phyloP scores from a whole-genome alignment of 92 coral and sea anemone species.

The Virgularia gustaviana region DNA sequence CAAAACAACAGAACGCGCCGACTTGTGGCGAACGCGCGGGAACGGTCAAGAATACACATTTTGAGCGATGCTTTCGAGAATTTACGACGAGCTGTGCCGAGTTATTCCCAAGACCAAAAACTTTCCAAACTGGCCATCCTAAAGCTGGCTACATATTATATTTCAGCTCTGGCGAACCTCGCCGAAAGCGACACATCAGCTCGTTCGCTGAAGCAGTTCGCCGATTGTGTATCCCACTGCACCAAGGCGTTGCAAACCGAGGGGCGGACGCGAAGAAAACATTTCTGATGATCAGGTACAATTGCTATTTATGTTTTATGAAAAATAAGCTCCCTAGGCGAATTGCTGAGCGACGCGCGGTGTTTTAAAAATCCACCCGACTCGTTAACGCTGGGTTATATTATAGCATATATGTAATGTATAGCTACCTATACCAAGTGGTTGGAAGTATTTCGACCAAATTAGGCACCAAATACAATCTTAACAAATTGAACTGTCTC shows the following conservation, averaged over 20 bases:
- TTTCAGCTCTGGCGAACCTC: conserved; percentile 75
- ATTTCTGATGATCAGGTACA: background rate
- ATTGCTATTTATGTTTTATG: too few relatives aligned
- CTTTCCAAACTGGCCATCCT: conserved; percentile 88
- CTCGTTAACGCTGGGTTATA: too few relatives aligned
- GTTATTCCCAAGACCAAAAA: conserved; percentile 90
- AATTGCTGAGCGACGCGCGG: too few relatives aligned
- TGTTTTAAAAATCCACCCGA: too few relatives aligned
- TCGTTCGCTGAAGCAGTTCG: conserved; percentile 82
- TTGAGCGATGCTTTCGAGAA: conserved; percentile 97
- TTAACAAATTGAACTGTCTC: too few relatives aligned
- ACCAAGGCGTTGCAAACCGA: conserved; percentile 91
- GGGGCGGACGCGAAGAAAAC: conserved; percentile 74
- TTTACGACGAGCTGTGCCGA: conserved; percentile 82
- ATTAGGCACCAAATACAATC: too few relatives aligned
- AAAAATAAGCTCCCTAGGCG: too few relatives aligned
- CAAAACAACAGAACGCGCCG: conserved; percentile 85
- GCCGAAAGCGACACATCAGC: conserved; percentile 79
- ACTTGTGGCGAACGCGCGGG: conserved; percentile 89
- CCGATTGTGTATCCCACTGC: conserved; percentile 87
- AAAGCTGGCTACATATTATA: conserved; percentile 87
- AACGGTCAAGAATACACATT: conserved; percentile 85
- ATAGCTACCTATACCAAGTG: too few relatives aligned
- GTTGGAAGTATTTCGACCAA: too few relatives aligned
- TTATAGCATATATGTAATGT: too few relatives aligned